phyloP scores from a whole-genome alignment of 2,888 invertebrate species.

The Eremobia ochroleuca region DNA sequence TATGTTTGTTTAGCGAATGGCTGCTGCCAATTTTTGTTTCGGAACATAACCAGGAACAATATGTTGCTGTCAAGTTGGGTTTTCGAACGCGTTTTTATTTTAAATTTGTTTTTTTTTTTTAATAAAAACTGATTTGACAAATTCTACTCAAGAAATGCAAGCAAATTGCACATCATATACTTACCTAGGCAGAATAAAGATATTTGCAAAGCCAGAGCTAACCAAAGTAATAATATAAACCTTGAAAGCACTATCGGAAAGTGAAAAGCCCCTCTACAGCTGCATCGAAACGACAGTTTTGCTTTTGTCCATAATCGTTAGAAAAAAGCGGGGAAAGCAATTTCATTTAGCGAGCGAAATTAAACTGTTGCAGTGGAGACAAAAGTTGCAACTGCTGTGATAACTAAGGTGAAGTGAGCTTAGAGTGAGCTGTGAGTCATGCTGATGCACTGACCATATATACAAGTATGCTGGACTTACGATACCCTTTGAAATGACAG shows the following conservation, averaged over 20 bases:
- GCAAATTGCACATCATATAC: neutral
- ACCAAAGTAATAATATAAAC: neutral
- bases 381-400: conserved; percentile 23
- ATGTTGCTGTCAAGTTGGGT: neutral
- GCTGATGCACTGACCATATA: no score
- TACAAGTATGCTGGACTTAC: no score
- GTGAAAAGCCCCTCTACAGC: conserved; percentile 39
- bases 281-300: conserved; percentile 39
- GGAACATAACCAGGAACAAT: neutral
- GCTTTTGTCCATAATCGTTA: conserved; percentile 44
- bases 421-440: no score
- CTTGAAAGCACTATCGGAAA: conserved; percentile 13
- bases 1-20: neutral
- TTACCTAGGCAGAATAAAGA: neutral
- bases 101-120: no score
- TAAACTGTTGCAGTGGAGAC: conserved; percentile 43
- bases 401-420: no score
- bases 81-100: neutral
- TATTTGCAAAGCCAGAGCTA: neutral
- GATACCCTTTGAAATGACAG: no score
- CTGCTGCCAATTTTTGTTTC: neutral
- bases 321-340: conserved; percentile 54
- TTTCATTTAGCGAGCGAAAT: conserved; percentile 54
- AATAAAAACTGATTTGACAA: neutral
- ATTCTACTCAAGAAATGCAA: neutral